phyloP scores from a whole-genome alignment of 2,797 vertebrate genomes.

The Sparidentex hasta region DNA sequence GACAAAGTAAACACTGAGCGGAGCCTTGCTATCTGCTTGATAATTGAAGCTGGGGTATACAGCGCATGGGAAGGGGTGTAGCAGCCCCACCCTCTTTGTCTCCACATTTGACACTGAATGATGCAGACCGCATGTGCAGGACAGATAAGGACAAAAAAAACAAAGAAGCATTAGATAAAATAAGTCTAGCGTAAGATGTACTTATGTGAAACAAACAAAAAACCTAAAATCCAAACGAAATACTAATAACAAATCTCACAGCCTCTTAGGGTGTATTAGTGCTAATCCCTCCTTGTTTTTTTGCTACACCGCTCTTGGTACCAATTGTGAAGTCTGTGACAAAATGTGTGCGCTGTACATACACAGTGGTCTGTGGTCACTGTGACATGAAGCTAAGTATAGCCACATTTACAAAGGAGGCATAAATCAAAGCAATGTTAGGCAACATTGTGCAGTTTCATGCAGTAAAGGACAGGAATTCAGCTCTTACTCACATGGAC shows the following conservation, averaged over 20 bases:
- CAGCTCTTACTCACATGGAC: slow-evolving; percentile 9
- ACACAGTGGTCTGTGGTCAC: slow-evolving; percentile 38
- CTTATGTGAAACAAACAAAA: slow-evolving; percentile 40
- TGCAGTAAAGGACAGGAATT: slow-evolving; percentile 36
- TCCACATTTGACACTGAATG: slow-evolving; percentile 57
- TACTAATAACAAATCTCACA: slow-evolving; percentile 21
- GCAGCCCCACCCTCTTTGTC: slow-evolving; percentile 56
- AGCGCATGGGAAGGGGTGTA: slow-evolving; percentile 13
- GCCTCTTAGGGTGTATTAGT: slow-evolving; percentile 31
- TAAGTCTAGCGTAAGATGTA: neutral
- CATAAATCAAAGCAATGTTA: slow-evolving; percentile 43
- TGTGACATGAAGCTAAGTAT: slow-evolving; percentile 58
- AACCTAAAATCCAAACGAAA: slow-evolving; percentile 10
- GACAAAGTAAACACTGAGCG: slow-evolving; percentile 29
- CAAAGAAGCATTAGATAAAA: slow-evolving; percentile 39
- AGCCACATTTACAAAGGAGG: slow-evolving; percentile 53
- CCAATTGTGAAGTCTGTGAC: slow-evolving; percentile 1
- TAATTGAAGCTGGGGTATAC: slow-evolving; percentile 24
- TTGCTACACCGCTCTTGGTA: neutral
- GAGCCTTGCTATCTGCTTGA: slow-evolving; percentile 43
- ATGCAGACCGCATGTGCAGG: slow-evolving; percentile 61
- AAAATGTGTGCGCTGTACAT: slow-evolving; percentile 23
- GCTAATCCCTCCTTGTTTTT: slow-evolving; percentile 40
- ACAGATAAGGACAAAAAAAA: slow-evolving; percentile 68
- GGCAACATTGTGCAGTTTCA: slow-evolving; percentile 19